Evolutionary conservation across 2,113 vertebrate species (phyloP).

Genomic region (Antechinus stuartii): DNA sequence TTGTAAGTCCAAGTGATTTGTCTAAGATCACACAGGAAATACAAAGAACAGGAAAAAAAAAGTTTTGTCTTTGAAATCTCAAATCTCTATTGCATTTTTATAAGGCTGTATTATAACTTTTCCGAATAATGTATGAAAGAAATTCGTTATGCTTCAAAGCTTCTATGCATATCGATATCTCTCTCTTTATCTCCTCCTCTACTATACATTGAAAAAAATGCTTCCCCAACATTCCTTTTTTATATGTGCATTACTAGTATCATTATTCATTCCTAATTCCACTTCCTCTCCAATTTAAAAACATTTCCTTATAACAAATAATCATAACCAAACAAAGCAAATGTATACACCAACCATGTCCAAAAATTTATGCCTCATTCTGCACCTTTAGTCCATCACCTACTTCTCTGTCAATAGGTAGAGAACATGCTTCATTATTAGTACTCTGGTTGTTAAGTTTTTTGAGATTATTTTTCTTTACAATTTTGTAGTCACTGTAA

Average conservation of each 20-base stretch:
- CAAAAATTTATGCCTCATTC: not conserved
- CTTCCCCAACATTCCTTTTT: not conserved
- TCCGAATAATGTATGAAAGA: not conserved
- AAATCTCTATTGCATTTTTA: too few relatives aligned
- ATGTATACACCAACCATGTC: not conserved
- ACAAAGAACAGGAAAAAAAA: too few relatives aligned
- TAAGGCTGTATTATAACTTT: not conserved
- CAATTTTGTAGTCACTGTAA: not conserved
- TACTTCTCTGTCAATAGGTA: not conserved
- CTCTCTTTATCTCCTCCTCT: not conserved
- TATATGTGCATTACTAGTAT: not conserved
- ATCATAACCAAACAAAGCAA: not conserved
- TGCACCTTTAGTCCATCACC: not conserved
- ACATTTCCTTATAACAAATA: not conserved
- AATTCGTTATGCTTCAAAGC: not conserved
- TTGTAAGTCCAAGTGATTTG: too few relatives aligned
- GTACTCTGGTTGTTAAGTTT: not conserved
- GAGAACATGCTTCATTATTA: not conserved
- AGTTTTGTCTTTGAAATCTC: too few relatives aligned
- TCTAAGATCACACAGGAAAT: too few relatives aligned
- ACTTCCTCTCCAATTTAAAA: not conserved
- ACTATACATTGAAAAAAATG: not conserved
- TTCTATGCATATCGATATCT: not conserved
- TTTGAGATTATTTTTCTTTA: not conserved
- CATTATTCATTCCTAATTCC: not conserved